phyloP scores from a whole-genome alignment of 2,888 invertebrate genomes.

The Lomographa bimaculata region DNA sequence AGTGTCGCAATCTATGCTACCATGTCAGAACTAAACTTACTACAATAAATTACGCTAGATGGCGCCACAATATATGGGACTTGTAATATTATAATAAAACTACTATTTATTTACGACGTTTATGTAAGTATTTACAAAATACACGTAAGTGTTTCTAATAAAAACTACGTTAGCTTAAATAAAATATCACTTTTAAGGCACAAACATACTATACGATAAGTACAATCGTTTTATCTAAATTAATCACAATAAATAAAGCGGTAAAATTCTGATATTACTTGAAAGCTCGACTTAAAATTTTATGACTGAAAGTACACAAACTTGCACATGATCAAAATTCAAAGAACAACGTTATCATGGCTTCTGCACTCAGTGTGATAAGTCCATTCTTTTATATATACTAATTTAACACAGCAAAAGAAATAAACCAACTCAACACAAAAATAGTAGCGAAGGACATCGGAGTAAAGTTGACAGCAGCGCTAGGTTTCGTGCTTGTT shows the following conservation, averaged over 20 bases:
- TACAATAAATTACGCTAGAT: constrained; percentile 4
- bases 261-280: constrained; percentile 43
- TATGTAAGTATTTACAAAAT: constrained; percentile 46
- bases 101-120: constrained; percentile 11
- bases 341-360: constrained; percentile 21
- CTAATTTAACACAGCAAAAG: constrained; percentile 34
- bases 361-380: constrained; percentile 6
- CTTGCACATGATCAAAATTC: constrained; percentile 11
- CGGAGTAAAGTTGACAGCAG: constrained; percentile 39
- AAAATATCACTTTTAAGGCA: constrained; percentile 59
- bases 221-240: constrained; percentile 41
- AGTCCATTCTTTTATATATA: constrained; percentile 15
- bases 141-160: constrained; percentile 21
- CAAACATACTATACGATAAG: constrained; percentile 46
- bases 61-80: background rate
- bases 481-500: constrained; percentile 45
- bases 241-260: constrained; percentile 63
- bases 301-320: constrained; percentile 31
- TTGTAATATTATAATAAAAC: background rate
- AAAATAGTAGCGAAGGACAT: constrained; percentile 43
- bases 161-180: constrained; percentile 43
- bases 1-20: constrained; percentile 5
- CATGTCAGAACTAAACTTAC: background rate
- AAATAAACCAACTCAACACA: constrained; percentile 44
- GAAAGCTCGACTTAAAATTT: constrained; percentile 24